These are phyloP conservation scores for Sogatella furcifera DNA, from an alignment of 1,140 invertebrate genomes.

Conservation along the genomic window DNA sequence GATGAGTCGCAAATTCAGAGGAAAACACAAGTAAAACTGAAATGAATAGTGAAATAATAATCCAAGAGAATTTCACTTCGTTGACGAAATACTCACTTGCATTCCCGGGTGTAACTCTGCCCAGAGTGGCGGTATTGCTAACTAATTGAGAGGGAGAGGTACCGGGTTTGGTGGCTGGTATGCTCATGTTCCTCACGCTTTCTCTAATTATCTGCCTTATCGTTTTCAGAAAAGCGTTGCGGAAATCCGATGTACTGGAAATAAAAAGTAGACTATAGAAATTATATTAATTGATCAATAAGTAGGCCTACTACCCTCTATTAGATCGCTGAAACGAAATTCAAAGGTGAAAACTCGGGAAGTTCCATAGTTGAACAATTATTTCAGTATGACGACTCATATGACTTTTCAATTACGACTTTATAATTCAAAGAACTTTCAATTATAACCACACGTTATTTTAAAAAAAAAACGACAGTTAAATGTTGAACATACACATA, in stretches of 20 bases:
- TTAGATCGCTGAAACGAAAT: not conserved
- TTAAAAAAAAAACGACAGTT: too few species aligned
- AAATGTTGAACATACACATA: too few species aligned
- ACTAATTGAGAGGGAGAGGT: slow-evolving; percentile 27
- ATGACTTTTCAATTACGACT: too few species aligned
- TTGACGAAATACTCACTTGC: slow-evolving; percentile 8
- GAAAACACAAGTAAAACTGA: too few species aligned
- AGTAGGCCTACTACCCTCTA: too few species aligned
- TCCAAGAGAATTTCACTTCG: too few species aligned
- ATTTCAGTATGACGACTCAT: too few species aligned
- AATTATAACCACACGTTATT: too few species aligned
- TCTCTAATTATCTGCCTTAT: slow-evolving; percentile 94
- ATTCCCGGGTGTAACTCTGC: slow-evolving; percentile 17
- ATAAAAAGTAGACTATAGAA: slow-evolving; percentile 12
- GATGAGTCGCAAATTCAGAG: too few species aligned
- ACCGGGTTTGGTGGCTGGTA: slow-evolving; percentile 65
- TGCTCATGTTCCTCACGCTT: slow-evolving; percentile 88
- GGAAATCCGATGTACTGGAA: slow-evolving; percentile 81
- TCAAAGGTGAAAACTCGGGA: not conserved
- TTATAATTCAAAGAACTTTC: too few species aligned
- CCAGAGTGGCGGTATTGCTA: slow-evolving; percentile 23
- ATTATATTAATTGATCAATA: not conserved
- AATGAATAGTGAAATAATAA: too few species aligned
- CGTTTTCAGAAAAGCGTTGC: slow-evolving; percentile 91
- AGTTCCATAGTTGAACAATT: too few species aligned